A percentile compares a stretch with the other conserved stretches of the same genome.
Evolutionary conservation across 1,140 invertebrate species (phyloP).

Genomic region (Zaprionus kolodkinae): DNA sequence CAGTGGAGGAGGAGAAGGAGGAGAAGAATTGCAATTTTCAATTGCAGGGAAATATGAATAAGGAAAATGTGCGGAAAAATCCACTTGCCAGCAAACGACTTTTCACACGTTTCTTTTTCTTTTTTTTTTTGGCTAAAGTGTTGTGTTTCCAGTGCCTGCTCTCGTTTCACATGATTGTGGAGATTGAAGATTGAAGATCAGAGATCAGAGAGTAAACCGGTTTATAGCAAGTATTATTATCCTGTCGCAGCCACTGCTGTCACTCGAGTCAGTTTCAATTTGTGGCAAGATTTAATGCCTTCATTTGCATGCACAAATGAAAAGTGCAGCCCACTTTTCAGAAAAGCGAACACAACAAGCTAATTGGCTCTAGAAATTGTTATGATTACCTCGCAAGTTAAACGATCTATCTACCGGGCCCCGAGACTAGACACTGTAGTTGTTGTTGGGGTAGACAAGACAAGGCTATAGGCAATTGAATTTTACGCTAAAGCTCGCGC

Average conservation of each 20-base stretch:
- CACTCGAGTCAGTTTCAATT: slow-evolving; percentile 75
- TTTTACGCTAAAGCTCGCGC: slow-evolving; percentile 50
- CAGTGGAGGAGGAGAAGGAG: not conserved
- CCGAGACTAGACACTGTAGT: slow-evolving; percentile 54
- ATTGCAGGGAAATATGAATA: slow-evolving; percentile 49
- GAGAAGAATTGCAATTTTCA: not conserved
- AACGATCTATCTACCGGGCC: slow-evolving; percentile 71
- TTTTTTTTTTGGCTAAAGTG: slow-evolving; percentile 5
- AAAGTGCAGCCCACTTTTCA: slow-evolving; percentile 65
- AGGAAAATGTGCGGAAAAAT: slow-evolving; percentile 48
- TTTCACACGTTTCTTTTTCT: slow-evolving; percentile 64
- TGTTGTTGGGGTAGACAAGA: slow-evolving; percentile 36
- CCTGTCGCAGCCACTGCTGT: slow-evolving; percentile 60
- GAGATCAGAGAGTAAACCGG: slow-evolving; percentile 37
- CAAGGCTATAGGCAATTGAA: slow-evolving; percentile 49
- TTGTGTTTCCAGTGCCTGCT: slow-evolving; percentile 23
- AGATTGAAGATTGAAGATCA: no score
- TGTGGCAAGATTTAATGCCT: slow-evolving; percentile 75
- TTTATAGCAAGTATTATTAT: slow-evolving; percentile 55
- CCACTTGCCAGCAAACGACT: slow-evolving; percentile 50
- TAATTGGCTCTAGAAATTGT: slow-evolving; percentile 81
- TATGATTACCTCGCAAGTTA: slow-evolving; percentile 76
- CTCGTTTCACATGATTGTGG: slow-evolving; percentile 22
- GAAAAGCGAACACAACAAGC: slow-evolving; percentile 35
- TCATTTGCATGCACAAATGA: slow-evolving; percentile 81